Evolutionary conservation across 2,113 vertebrate genomes (phyloP).

Genomic region (Opisthocomus hoazin): DNA sequence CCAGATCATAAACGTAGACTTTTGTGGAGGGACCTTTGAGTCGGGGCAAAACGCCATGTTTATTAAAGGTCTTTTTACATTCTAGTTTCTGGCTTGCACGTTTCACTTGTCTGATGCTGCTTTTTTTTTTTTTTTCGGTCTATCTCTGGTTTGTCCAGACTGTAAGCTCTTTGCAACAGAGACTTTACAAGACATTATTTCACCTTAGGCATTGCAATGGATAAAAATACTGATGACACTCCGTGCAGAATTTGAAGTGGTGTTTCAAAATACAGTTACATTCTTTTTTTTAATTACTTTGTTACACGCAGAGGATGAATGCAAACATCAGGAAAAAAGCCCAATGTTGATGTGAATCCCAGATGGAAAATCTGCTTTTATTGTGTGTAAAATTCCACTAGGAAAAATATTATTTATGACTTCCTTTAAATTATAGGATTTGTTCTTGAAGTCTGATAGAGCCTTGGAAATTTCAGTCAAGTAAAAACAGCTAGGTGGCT

Average conservation of each 20-base stretch:
- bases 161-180: not conserved
- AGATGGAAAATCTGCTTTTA: not conserved
- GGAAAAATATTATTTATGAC: not conserved
- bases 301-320: not conserved
- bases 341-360: not conserved
- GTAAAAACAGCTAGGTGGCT: not conserved
- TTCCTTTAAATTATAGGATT: not conserved
- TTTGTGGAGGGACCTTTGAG: conserved; percentile 28
- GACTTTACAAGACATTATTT: not conserved
- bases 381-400: not conserved
- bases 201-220: not conserved
- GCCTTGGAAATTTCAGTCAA: not conserved
- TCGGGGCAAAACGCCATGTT: conserved; percentile 35
- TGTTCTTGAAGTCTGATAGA: not conserved
- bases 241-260: not conserved
- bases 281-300: not conserved
- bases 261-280: not conserved
- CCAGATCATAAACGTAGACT: conserved; percentile 18
- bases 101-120: not conserved
- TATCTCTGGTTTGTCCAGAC: not conserved
- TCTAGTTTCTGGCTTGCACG: not conserved
- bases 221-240: not conserved
- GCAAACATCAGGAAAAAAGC: not conserved
- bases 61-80: not conserved
- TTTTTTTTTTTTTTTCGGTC: not conserved